phyloP scores from a whole-genome alignment of 1,140 invertebrate species.

The Drosophila novamexicana region DNA sequence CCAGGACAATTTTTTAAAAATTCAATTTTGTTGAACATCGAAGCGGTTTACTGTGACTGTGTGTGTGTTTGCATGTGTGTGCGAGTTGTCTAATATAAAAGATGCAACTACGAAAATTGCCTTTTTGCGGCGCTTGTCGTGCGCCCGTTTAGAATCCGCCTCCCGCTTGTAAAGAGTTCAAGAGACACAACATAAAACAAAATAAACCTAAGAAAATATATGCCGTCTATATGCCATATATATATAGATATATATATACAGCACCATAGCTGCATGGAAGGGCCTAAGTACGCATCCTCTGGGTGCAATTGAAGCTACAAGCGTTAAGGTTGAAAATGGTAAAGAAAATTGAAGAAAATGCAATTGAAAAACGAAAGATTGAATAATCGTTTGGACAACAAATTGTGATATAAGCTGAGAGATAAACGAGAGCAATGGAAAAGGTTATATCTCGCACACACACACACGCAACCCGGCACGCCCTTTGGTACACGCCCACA shows the following conservation, averaged over 20 bases:
- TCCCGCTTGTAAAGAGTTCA: constrained; percentile 17
- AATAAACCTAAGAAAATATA: constrained; percentile 23
- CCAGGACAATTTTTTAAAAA: constrained; percentile 77
- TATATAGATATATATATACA: constrained; percentile 13
- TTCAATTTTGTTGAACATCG: constrained; percentile 74
- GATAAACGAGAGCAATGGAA: not conserved
- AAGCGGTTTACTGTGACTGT: constrained; percentile 44
- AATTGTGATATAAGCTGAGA: constrained; percentile 11
- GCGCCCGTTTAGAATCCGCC: not conserved
- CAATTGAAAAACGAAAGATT: constrained; percentile 45
- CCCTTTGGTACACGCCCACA: not conserved
- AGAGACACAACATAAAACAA: constrained; percentile 25
- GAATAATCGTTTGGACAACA: not conserved
- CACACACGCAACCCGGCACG: not conserved
- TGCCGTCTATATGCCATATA: constrained; percentile 2
- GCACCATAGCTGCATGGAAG: not conserved
- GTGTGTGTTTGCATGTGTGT: constrained; percentile 39
- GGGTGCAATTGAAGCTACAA: constrained; percentile 13
- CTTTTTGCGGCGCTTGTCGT: constrained; percentile 55
- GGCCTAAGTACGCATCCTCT: constrained; percentile 1
- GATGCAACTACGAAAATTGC: constrained; percentile 68
- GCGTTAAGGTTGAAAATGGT: constrained; percentile 29
- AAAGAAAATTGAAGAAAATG: constrained; percentile 51
- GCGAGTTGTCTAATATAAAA: constrained; percentile 57
- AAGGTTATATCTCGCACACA: not conserved